Evolutionary conservation across 2,797 vertebrate species (phyloP).

Genomic region (Labeo calbasu): DNA sequence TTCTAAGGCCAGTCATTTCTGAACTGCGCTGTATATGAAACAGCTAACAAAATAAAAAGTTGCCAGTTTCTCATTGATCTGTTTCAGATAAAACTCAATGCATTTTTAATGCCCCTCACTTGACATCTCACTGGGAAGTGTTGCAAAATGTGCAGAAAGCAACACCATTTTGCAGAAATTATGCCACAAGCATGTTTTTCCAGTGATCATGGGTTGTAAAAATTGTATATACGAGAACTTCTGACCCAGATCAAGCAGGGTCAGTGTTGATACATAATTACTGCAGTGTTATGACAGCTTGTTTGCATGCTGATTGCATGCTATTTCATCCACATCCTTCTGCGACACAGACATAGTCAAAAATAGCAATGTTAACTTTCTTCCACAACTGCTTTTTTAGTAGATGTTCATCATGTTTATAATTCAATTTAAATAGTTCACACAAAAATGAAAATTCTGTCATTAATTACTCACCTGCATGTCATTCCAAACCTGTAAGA

Average conservation of each 20-base stretch:
- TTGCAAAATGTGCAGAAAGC: too few relatives aligned
- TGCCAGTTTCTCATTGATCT: background rate
- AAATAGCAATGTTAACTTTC: too few relatives aligned
- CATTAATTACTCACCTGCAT: too few relatives aligned
- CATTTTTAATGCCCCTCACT: background rate
- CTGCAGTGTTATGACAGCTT: slow-evolving; percentile 10
- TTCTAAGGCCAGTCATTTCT: background rate
- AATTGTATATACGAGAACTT: background rate
- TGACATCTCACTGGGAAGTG: background rate
- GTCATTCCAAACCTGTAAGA: too few relatives aligned
- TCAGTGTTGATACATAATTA: background rate
- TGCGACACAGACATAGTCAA: background rate
- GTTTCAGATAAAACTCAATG: background rate
- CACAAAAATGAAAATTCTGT: too few relatives aligned
- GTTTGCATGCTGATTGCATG: background rate
- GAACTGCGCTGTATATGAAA: background rate
- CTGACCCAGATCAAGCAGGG: background rate
- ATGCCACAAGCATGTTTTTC: background rate
- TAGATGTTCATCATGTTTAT: too few relatives aligned
- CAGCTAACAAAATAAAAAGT: background rate
- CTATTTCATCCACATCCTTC: background rate
- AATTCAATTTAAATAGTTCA: too few relatives aligned
- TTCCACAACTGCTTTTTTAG: too few relatives aligned
- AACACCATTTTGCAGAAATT: background rate
- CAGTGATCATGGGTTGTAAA: background rate